phyloP scores from a whole-genome alignment of 2,888 invertebrate genomes.

The Drosophila prostipennis region DNA sequence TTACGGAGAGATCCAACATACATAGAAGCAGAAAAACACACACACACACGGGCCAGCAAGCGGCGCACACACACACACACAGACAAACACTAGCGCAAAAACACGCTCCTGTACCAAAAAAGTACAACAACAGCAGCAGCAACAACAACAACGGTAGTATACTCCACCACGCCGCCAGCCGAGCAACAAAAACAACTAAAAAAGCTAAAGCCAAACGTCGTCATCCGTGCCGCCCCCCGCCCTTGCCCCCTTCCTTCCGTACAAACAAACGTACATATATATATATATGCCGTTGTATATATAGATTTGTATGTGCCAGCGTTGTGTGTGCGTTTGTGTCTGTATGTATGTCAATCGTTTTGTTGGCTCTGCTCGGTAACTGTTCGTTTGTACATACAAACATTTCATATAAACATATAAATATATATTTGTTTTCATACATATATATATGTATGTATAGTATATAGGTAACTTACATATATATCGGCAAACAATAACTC shows the following conservation, averaged over 20 bases:
- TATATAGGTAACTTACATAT: constrained; percentile 36
- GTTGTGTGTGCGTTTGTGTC: constrained; percentile 48
- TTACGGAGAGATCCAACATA: constrained; percentile 21
- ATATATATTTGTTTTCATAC: constrained; percentile 23
- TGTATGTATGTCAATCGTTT: constrained; percentile 72
- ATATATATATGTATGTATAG: constrained; percentile 23
- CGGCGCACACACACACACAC: constrained; percentile 28
- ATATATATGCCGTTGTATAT: constrained; percentile 43
- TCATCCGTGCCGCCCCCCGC: constrained; percentile 54
- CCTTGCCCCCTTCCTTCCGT: constrained; percentile 32
- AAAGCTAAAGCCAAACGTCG: constrained; percentile 71
- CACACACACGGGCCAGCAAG: constrained; percentile 30
- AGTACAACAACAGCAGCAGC: constrained; percentile 71
- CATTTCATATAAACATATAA: constrained; percentile 38
- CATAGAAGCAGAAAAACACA: constrained; percentile 39
- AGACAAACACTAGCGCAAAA: constrained; percentile 66
- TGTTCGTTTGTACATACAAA: constrained; percentile 60
- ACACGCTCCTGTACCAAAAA: constrained; percentile 77
- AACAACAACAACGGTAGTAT: constrained; percentile 63
- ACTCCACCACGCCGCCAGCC: constrained; percentile 67
- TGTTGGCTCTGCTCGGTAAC: constrained; percentile 70
- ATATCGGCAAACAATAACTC: constrained; percentile 25
- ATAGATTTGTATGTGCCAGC: constrained; percentile 36
- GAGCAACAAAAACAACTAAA: constrained; percentile 66
- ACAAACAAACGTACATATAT: background rate